phyloP scores from a whole-genome alignment of 2,113 vertebrate genomes.

The Tachysurus vachellii region DNA sequence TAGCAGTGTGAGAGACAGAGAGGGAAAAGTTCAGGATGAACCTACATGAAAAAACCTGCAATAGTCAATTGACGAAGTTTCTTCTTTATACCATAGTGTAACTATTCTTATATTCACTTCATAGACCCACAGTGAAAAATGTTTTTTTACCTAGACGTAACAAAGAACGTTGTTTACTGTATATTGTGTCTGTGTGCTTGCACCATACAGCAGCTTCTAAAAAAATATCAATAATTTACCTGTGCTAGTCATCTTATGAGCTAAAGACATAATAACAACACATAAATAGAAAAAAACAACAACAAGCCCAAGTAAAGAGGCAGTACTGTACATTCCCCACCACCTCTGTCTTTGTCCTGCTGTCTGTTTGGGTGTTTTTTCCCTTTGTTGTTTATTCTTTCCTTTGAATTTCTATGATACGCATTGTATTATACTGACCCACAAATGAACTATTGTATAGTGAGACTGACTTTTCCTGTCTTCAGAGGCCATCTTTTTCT shows the following conservation, averaged over 20 bases:
- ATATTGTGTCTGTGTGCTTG: background rate
- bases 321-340: background rate
- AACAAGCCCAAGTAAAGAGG: background rate
- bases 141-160: background rate
- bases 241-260: constrained; percentile 20
- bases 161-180: background rate
- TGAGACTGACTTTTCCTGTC: background rate
- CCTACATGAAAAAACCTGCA: background rate
- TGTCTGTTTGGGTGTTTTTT: background rate
- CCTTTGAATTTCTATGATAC: background rate
- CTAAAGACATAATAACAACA: constrained; percentile 28
- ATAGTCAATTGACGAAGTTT: background rate
- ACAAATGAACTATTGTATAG: background rate
- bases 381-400: background rate
- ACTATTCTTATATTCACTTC: background rate
- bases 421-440: background rate
- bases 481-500: background rate
- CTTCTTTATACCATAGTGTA: background rate
- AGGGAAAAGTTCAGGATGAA: background rate
- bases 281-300: background rate
- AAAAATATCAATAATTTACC: background rate
- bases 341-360: background rate
- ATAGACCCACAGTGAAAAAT: background rate
- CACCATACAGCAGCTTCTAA: background rate
- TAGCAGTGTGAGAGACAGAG: constrained; percentile 6